phyloP scores from a whole-genome alignment of 37 sponge, comb jelly and placozoan species.

The Geodia barretti region DNA sequence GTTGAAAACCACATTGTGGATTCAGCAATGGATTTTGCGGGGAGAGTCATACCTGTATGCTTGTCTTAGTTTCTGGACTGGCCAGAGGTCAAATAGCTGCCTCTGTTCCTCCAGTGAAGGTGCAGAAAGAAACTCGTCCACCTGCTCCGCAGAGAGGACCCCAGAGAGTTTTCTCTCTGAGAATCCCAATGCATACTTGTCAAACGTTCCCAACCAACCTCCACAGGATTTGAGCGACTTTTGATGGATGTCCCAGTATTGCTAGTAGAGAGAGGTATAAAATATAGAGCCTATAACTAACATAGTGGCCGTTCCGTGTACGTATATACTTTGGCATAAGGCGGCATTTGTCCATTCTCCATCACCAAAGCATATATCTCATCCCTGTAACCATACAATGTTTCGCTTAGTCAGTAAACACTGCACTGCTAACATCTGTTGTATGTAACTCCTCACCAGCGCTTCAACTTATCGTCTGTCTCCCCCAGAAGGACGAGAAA shows the following conservation, averaged over 20 bases:
- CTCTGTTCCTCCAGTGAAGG: constrained; percentile 53
- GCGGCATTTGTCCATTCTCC: not conserved
- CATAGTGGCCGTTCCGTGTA: too few species aligned
- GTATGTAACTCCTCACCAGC: not conserved
- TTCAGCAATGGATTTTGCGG: not conserved
- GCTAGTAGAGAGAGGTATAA: constrained; percentile 4
- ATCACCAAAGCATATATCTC: not conserved
- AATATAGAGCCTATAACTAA: too few species aligned
- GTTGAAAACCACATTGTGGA: not conserved
- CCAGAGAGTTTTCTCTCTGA: not conserved
- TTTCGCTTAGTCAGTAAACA: not conserved
- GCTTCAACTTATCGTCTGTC: not conserved
- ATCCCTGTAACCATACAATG: not conserved
- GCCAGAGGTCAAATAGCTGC: constrained; percentile 22
- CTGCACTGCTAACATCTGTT: not conserved
- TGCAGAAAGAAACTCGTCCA: constrained; percentile 51
- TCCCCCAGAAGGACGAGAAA: constrained; percentile 61
- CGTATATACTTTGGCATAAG: not conserved
- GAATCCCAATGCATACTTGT: constrained; percentile 18
- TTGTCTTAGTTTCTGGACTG: constrained; percentile 30
- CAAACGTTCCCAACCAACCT: constrained; percentile 29
- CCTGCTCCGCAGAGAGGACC: not conserved
- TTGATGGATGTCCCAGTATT: constrained; percentile 41
- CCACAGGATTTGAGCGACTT: constrained; percentile 27
- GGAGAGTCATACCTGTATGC: constrained; percentile 3